These are phyloP conservation scores for Protosalanx chinensis DNA, from an alignment of 2,797 vertebrate genomes.

Conservation along the genomic window DNA sequence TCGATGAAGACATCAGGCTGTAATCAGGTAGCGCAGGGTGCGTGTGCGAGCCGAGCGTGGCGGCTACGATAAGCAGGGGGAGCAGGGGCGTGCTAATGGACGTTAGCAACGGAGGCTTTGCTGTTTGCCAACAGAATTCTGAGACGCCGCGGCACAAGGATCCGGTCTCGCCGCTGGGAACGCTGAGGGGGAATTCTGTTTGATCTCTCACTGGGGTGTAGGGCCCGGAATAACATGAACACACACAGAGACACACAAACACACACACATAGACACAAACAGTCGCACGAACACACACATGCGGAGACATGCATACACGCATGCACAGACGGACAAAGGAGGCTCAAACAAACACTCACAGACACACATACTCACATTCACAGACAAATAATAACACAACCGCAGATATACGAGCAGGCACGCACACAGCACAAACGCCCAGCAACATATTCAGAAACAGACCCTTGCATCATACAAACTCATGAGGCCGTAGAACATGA, in stretches of 20 bases:
- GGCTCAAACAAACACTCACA: not conserved
- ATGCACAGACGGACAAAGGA: not conserved
- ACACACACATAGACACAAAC: not conserved
- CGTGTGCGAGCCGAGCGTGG: conserved; percentile 38
- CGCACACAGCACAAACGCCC: no score
- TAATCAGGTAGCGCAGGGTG: conserved; percentile 38
- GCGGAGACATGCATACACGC: not conserved
- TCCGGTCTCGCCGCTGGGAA: conserved; percentile 41
- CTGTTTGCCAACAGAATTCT: conserved; percentile 44
- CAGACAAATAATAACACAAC: not conserved
- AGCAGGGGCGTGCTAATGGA: conserved; percentile 46
- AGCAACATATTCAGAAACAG: no score
- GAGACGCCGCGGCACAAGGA: conserved; percentile 30
- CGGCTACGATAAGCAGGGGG: conserved; percentile 46
- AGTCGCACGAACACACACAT: not conserved
- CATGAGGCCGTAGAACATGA: no score
- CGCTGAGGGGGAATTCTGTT: conserved; percentile 45
- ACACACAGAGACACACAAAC: not conserved
- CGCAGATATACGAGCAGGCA: no score
- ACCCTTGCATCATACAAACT: no score
- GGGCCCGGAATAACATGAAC: conserved; percentile 25
- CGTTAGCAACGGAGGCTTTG: conserved; percentile 51
- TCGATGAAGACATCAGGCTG: conserved; percentile 59
- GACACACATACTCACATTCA: not conserved
- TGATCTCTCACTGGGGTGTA: conserved; percentile 50